Base-by-base conservation (phyloP, 2,888 invertebrate species). In the Acanthacorydalis orientalis region DNA sequence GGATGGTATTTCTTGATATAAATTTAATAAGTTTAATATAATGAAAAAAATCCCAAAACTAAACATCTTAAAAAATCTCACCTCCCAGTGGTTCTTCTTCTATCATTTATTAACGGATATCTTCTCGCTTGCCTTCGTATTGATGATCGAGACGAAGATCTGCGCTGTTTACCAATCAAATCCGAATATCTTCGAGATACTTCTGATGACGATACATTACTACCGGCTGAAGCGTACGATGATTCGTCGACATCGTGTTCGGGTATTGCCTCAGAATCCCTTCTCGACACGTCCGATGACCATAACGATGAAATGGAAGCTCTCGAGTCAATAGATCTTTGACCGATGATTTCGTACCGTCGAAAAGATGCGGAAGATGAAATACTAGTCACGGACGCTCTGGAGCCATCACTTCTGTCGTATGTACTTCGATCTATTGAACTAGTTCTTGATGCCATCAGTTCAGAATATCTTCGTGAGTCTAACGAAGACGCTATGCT, bases 61-160 rank as follows among this genome's bases (percentile, higher is more conserved):
- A 23, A 16, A 37, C 35, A 15, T 8, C 16, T 23, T 23, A 23
- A 23, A 8, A 31, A 32, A 42, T 12, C 9, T 32, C 35, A 77
- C 77, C 77, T 78, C 67, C 77, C 77, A 53, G 77, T 77, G 44
- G 77, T 77, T 57, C 77, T 67, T 60, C 77, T 67, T 46, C 77
- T 62, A 45, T 68, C 75, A 51, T 63, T 59, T 44, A 73, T 71
- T 48, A 74, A 66, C 16, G 76, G 77, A 51, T 68, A 61, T 53
- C 75, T 68, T 50, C 76, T 63, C 15, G 73, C 63, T 31, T 73
- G 71, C 50, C 75, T 57, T 44, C 65, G 58, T 34, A 63, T 56
- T 34, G 63, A 57, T 4, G 62, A 57, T 48, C 64, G 53, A 16
- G 60, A 56, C 7, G 65, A 61, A 4, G 65, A 65, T 16, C 62